These are phyloP conservation scores for Notodromas monacha DNA, from an alignment of 2,888 invertebrate genomes.

Conservation along the genomic window DNA sequence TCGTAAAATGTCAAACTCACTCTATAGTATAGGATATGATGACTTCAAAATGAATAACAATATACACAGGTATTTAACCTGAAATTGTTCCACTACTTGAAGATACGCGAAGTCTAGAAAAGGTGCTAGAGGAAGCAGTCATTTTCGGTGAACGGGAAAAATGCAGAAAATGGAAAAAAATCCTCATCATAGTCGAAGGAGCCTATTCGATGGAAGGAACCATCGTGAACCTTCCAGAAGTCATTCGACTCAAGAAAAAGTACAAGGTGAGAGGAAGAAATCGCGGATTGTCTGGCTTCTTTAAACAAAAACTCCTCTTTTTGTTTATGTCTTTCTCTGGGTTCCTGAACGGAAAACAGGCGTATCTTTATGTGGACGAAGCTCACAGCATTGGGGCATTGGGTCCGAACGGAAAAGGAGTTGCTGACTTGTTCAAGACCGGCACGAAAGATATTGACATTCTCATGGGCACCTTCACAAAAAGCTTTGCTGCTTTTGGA, in stretches of 20 bases:
- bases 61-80: too few relatives aligned
- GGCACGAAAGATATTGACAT: constrained; percentile 21
- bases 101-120: constrained; percentile 16
- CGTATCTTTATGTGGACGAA: constrained; percentile 18
- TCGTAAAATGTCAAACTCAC: too few relatives aligned
- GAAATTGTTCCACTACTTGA: constrained; percentile 9
- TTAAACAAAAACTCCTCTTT: too few relatives aligned
- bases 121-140: constrained; percentile 14
- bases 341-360: too few relatives aligned
- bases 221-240: constrained; percentile 16
- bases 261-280: too few relatives aligned
- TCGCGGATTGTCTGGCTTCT: too few relatives aligned
- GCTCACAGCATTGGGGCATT: constrained; percentile 20
- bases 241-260: constrained; percentile 17
- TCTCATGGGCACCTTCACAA: constrained; percentile 24
- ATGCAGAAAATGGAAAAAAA: constrained; percentile 17
- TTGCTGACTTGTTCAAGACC: constrained; percentile 21
- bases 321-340: too few relatives aligned
- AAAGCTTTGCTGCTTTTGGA: constrained; percentile 22
- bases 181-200: constrained; percentile 16
- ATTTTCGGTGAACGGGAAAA: constrained; percentile 16
- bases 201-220: constrained; percentile 19
- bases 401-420: constrained; percentile 20
- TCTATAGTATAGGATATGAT: too few relatives aligned
- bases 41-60: too few relatives aligned